Base-by-base conservation (phyloP, 2,797 vertebrate genomes). In the Eutrigla gurnardus region DNA sequence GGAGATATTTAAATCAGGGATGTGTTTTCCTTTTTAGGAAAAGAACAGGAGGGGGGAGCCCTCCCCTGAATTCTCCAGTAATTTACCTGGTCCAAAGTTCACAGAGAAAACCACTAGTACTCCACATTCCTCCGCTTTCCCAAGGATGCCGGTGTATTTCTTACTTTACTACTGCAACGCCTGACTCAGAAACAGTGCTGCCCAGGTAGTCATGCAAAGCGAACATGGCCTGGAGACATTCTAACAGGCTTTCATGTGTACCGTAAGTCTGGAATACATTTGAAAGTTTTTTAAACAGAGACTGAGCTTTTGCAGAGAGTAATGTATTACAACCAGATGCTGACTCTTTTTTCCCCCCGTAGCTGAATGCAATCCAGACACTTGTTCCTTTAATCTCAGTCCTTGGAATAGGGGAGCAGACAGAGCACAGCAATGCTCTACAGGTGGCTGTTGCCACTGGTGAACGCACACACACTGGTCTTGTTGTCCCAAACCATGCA, bases 241-340 rank as follows among this genome's bases (percentile, higher is more conserved):
- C 67, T 59, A 25, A 18, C 57, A 70, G 47, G 35, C 84, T 86
- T 89, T 82, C 81, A 87, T 75, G 65, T 71, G 57, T 72, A 80
- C 82, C 52, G 64, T 17, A 37, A 75, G 79, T 86, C 87, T 92
- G 89, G 87, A 85, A 87, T 83, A 72, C 59, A 64, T 89, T 88
- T 81, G 64, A 78, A 73, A 9, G 42, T 69, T 87, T 87, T 83
- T 71, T 37, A 70, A 83, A 66, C 63, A 62, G 58, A 77, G 58
- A 42, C 54, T 46, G 45, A 68, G 70, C 66, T 74, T 84, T 80
- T 77, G 73, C 76, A 73, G 72, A 81, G 65, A 72, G 77, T 89
- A 85, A 59, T 68, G 75, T 84, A 90, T 93, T 85, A 69, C 63
- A 87, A 84, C 86, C 90, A 92, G 86, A 92, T 92, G 90, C 67